Evolutionary conservation across 37 sponge, comb jelly and placozoan species (phyloP), one percentile per base, ranked within the genome.

Genomic region (Eunapius fragilis): DNA sequence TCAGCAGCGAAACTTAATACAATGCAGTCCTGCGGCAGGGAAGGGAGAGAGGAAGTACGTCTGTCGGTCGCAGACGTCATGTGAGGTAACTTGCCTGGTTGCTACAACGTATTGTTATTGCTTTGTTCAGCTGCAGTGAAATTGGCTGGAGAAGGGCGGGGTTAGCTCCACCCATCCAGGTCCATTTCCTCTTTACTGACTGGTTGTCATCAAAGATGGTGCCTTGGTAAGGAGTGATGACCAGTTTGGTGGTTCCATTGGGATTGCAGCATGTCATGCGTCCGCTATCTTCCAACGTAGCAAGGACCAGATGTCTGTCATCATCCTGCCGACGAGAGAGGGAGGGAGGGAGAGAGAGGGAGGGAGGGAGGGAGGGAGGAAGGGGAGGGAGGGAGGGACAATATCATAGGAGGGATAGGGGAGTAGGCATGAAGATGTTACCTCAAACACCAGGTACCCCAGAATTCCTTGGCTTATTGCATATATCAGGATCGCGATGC

Each of bases 211-310:
- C 83, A 68, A 85, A 85, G 14, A 79, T 23, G 10, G 25, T 10
- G 25, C 90, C 81, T 22, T 38, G 76, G 6, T 48, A 3, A 23
- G n/a, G 36, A 47, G 58, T 67, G 68, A 81, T 23, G 36, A 35
- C 72, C 25, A 67, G 34, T 26, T 70, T 78, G 28, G 77, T 31
- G 24, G 30, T 77, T 70, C 77, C 78, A 37, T 87, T 67, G 25
- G 74, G 11, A 74, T 75, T 33, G 67, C 72, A 82, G 41, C 87
- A 87, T 9, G 67, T 82, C 7, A 67, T 45, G 25, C 89, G 67
- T 3, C 92, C 92, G 19, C 84, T 26, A 10, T 92, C 89, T 71
- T 92, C 92, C 50, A 84, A 37, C 27, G 76, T 88, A 7, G 76
- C 89, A 34, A 92, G 69, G 38, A 92, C 27, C 12, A 2, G 25